phyloP scores from a whole-genome alignment of 1,140 invertebrate species.

The Pogonomyrmex barbatus region DNA sequence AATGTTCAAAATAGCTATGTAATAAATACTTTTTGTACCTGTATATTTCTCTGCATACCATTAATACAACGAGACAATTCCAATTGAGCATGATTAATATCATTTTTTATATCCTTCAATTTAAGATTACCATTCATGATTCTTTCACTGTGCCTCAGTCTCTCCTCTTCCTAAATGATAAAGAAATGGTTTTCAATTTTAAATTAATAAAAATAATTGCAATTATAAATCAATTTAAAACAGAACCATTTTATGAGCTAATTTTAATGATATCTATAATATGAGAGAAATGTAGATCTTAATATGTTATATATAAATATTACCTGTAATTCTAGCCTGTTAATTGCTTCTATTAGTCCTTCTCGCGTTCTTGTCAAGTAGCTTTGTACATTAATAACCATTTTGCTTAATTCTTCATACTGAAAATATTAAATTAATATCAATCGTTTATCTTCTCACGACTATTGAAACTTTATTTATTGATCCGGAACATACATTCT shows the following conservation, averaged over 20 bases:
- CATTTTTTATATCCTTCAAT: constrained; percentile 83
- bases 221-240: background rate
- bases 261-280: background rate
- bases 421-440: constrained; percentile 48
- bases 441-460: background rate
- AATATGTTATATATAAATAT: constrained; percentile 30
- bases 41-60: constrained; percentile 73
- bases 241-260: background rate
- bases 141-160: constrained; percentile 75
- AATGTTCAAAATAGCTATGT: background rate
- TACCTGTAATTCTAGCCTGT: constrained; percentile 80
- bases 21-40: constrained; percentile 61
- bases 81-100: constrained; percentile 79
- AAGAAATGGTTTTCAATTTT: constrained; percentile 2
- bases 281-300: background rate
- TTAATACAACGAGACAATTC: constrained; percentile 74
- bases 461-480: constrained; percentile 5
- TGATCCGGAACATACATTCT: constrained; percentile 75
- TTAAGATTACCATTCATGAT: constrained; percentile 77
- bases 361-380: constrained; percentile 77
- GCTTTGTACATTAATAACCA: constrained; percentile 76
- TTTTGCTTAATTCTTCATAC: constrained; percentile 78
- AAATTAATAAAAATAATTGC: constrained; percentile 24
- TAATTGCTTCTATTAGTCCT: constrained; percentile 76
- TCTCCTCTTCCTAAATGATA: constrained; percentile 79